Base-by-base conservation (phyloP, 2,888 invertebrate species). In the Tricholauxania praeusta region DNA sequence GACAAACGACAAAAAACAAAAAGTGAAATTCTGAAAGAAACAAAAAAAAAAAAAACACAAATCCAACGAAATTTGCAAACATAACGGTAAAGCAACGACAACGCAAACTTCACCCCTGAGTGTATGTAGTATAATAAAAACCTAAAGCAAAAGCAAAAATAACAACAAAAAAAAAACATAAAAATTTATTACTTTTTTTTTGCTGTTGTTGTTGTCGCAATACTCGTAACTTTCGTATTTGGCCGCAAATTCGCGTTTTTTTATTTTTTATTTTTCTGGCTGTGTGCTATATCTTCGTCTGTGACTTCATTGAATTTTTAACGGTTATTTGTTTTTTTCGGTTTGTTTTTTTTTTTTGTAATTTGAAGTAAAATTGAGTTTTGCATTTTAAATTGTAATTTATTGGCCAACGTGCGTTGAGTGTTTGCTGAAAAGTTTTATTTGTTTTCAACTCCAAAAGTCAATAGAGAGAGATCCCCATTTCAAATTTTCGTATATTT, bases 101-200 rank as follows among this genome's bases (percentile, higher is more conserved):
- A 70, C 5, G 6, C 10, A 39, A 39, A 39, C 39, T 39, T 39
- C 39, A 39, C 39, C 39, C 39, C 39, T 39, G 39, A 39, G 48
- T 47, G 14, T 47, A 22, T 57, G 53, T 55, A 39, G 63, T 49
- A 66, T 65, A 72, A 53, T 53, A 39, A 48, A 69, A 59, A n/a
- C 19, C 47, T 12, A 52, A 59, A 67, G 32, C 52, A 63, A 71
- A 48, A 51, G 48, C 17, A 51, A n/a, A 53, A 60, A 57, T 53
- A 72, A 70, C 28, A 66, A 59, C 48, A 65, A 28, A 71, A 73
- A 70, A 72, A 75, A 76, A 76, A 72, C 75, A 73, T 74, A 76
- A 69, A 12, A 69, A 19, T 62, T 32, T 60, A n/a, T 64, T 48
- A 22, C 48, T 39, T 19, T 51, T 19, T 51, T 48, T 15, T 49